Evolutionary conservation across 2,888 invertebrate species (phyloP).

Genomic region (Ephialtes manifestator): DNA sequence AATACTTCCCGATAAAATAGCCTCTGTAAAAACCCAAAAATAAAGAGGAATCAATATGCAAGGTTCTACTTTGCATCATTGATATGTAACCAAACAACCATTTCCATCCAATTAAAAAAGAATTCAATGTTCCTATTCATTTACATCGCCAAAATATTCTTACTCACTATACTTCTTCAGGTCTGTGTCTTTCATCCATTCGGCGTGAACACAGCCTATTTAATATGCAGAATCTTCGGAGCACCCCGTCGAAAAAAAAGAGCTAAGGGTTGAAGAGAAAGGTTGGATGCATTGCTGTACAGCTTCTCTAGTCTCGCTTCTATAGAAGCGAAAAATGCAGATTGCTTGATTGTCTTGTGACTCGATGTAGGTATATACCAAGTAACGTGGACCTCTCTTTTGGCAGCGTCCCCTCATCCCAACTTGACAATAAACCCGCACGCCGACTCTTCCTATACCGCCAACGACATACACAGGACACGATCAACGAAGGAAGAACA

Average conservation of each 20-base stretch:
- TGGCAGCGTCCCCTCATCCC: conserved; percentile 55
- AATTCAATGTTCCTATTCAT: too few species aligned
- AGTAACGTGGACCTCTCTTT: conserved; percentile 30
- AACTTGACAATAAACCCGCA: conserved; percentile 62
- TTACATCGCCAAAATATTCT: neutral
- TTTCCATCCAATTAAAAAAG: too few species aligned
- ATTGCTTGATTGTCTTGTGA: conserved; percentile 81
- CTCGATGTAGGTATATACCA: conserved; percentile 28
- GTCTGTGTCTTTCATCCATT: neutral
- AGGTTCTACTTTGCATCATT: too few species aligned
- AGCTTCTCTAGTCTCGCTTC: conserved; percentile 20
- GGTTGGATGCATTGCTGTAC: conserved; percentile 2
- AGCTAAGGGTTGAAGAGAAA: conserved; percentile 28
- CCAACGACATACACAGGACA: conserved; percentile 34
- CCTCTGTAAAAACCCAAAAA: too few species aligned
- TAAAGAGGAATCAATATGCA: too few species aligned
- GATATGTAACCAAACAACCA: too few species aligned
- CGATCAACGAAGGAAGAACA: conserved; percentile 26
- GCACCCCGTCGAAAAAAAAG: conserved; percentile 43
- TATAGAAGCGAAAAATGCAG: conserved; percentile 78
- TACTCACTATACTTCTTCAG: conserved; percentile 22
- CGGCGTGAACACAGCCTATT: conserved; percentile 70
- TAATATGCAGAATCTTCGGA: conserved; percentile 67
- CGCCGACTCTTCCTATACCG: conserved; percentile 36
- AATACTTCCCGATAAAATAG: too few species aligned